phyloP scores from a whole-genome alignment of 1,140 invertebrate genomes.

The Zophobas morio region DNA sequence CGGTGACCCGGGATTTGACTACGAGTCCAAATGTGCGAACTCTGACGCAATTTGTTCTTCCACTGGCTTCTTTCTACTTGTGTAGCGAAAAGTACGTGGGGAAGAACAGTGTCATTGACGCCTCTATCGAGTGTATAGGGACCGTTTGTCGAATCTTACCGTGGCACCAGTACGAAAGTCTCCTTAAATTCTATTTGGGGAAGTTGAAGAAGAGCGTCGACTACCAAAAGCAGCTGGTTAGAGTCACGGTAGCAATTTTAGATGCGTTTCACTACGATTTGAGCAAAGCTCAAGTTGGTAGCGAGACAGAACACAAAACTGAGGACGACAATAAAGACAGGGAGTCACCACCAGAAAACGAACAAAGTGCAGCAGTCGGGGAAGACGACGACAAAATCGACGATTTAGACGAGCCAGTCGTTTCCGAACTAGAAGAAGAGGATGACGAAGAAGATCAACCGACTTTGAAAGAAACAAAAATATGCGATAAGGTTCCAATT shows the following conservation, averaged over 20 bases:
- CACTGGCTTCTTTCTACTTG: constrained; percentile 85
- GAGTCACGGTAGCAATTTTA: constrained; percentile 86
- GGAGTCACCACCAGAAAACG: constrained; percentile 43
- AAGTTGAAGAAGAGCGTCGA: constrained; percentile 79
- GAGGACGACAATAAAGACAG: constrained; percentile 52
- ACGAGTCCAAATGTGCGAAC: constrained; percentile 77
- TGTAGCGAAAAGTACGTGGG: constrained; percentile 82
- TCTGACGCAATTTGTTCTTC: constrained; percentile 88
- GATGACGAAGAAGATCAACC: constrained; percentile 64
- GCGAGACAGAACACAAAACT: constrained; percentile 60
- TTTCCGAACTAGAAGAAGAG: constrained; percentile 44
- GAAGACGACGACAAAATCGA: constrained; percentile 52
- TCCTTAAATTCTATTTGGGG: constrained; percentile 85
- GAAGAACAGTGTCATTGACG: constrained; percentile 88
- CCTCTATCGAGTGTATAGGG: constrained; percentile 83
- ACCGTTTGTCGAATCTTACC: constrained; percentile 83
- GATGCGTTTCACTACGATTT: constrained; percentile 96
- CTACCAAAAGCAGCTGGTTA: constrained; percentile 87
- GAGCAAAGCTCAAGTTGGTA: constrained; percentile 71
- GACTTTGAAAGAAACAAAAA: constrained; percentile 63
- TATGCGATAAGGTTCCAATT: constrained; percentile 72
- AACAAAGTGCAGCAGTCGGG: constrained; percentile 19
- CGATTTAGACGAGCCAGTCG: constrained; percentile 23
- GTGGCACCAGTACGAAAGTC: constrained; percentile 89
- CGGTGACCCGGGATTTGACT: constrained; percentile 72